Percentiles rank a stretch among this genome's conserved stretches.
These are phyloP conservation scores for Xestia rhomboidea DNA, from an alignment of 2,888 invertebrate species.

Conservation along the genomic window DNA sequence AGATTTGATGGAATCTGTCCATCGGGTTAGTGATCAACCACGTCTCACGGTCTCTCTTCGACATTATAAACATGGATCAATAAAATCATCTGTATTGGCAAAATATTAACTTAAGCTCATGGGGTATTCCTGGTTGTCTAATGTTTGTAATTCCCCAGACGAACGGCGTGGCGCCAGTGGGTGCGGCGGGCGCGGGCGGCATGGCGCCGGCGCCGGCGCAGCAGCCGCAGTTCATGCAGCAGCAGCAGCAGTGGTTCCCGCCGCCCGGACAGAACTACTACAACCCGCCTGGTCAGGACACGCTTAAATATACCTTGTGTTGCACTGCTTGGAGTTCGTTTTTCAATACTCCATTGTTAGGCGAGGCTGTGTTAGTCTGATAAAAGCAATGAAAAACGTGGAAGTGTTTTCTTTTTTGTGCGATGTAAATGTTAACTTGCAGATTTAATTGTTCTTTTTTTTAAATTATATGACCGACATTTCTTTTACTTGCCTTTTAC, in stretches of 20 bases:
- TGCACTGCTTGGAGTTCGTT: neutral
- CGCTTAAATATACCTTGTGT: neutral
- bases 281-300: slow-evolving; percentile 81
- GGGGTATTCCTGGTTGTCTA: too few relatives aligned
- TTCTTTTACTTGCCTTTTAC: too few relatives aligned
- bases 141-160: slow-evolving; percentile 68
- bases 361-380: neutral
- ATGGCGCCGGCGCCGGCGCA: slow-evolving; percentile 87
- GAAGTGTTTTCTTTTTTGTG: too few relatives aligned
- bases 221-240: slow-evolving; percentile 89
- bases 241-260: slow-evolving; percentile 91
- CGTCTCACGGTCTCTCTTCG: too few relatives aligned
- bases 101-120: neutral
- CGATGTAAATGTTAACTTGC: too few relatives aligned
- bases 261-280: slow-evolving; percentile 88
- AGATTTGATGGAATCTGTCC: too few relatives aligned
- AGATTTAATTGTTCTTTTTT: too few relatives aligned
- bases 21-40: too few relatives aligned
- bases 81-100: neutral
- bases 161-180: slow-evolving; percentile 79
- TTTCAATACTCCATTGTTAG: neutral
- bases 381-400: neutral
- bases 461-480: too few relatives aligned
- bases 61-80: neutral
- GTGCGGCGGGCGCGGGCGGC: slow-evolving; percentile 80